phyloP scores from a whole-genome alignment of 1,140 invertebrate species.

The Drosophila kanapiae region DNA sequence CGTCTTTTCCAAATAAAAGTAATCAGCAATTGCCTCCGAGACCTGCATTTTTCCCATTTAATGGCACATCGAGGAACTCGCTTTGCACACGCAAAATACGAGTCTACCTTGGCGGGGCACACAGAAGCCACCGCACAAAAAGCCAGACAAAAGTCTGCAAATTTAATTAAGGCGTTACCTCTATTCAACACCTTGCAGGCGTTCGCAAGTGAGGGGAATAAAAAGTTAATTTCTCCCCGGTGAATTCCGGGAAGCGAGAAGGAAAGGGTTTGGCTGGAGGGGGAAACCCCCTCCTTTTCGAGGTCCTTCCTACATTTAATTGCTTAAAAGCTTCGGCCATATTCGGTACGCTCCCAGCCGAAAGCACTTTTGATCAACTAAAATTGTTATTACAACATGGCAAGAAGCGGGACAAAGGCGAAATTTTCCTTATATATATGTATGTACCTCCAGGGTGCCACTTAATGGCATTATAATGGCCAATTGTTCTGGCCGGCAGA shows the following conservation, averaged over 20 bases:
- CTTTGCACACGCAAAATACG: constrained; percentile 60
- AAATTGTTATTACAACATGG: constrained; percentile 63
- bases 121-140: constrained; percentile 34
- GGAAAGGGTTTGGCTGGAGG: neutral
- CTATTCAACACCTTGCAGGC: constrained; percentile 79
- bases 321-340: constrained; percentile 60
- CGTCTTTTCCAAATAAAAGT: constrained; percentile 57
- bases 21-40: constrained; percentile 65
- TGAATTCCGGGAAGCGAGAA: constrained; percentile 60
- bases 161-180: constrained; percentile 81
- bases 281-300: neutral
- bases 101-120: neutral
- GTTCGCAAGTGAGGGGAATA: constrained; percentile 44
- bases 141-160: constrained; percentile 64
- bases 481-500: constrained; percentile 30
- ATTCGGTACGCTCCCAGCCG: constrained; percentile 43
- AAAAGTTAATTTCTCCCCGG: constrained; percentile 66
- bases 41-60: constrained; percentile 46
- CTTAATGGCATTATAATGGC: constrained; percentile 78
- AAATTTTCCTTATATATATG: constrained; percentile 16
- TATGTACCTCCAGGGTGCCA: constrained; percentile 14
- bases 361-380: constrained; percentile 59
- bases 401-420: constrained; percentile 15
- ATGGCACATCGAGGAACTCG: constrained; percentile 57
- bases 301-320: constrained; percentile 63